phyloP scores from a whole-genome alignment of 1,140 invertebrate genomes.

The Leptinotarsa texana region DNA sequence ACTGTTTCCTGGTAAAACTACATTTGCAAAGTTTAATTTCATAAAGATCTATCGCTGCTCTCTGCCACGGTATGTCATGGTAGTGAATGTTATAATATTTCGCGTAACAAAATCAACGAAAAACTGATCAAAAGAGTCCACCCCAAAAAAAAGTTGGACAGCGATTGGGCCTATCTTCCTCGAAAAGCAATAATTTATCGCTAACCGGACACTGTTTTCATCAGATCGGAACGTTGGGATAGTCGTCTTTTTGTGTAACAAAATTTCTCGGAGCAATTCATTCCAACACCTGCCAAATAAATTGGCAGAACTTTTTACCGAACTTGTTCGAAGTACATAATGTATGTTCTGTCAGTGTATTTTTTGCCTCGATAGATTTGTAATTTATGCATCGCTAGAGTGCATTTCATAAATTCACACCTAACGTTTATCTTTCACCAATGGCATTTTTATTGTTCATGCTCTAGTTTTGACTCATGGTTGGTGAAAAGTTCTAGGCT shows the following conservation, averaged over 20 bases:
- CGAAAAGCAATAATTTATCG: conserved; percentile 9
- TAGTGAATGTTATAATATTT: not conserved
- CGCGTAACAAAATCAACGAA: not conserved
- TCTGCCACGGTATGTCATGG: too few species aligned
- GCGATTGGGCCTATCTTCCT: not conserved
- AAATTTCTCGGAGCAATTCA: conserved; percentile 17
- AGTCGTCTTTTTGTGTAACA: conserved; percentile 18
- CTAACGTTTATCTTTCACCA: not conserved
- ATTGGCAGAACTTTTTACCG: conserved; percentile 17
- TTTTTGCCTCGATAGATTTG: conserved; percentile 1
- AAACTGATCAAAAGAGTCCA: not conserved
- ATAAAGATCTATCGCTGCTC: too few species aligned
- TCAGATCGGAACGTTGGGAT: conserved; percentile 10
- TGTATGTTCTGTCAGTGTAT: conserved; percentile 4
- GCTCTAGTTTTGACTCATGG: not conserved
- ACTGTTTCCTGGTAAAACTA: too few species aligned
- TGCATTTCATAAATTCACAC: conserved; percentile 15
- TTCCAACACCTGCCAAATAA: conserved; percentile 24
- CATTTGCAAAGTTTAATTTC: too few species aligned
- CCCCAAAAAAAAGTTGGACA: not conserved
- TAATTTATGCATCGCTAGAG: conserved; percentile 12
- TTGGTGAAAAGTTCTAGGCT: not conserved
- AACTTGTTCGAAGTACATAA: conserved; percentile 14
- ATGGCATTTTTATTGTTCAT: conserved; percentile 17
- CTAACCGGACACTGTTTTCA: conserved; percentile 18